Base-by-base conservation (phyloP, 92 coral and sea anemone species). In the Palythoa grandiflora region DNA sequence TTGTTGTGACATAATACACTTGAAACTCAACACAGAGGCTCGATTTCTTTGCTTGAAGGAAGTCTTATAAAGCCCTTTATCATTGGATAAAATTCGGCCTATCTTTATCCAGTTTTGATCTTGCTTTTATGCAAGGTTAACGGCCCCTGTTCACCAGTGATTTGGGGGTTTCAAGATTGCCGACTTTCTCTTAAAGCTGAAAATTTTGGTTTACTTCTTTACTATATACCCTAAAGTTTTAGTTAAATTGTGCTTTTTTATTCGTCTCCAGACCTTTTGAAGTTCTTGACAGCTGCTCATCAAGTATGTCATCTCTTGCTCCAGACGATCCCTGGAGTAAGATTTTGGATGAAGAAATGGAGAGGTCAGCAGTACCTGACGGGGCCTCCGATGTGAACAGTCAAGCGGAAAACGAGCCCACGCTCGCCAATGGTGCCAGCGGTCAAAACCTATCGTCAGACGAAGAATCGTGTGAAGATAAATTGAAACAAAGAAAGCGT, bases 291-390 rank as follows among this genome's bases (percentile, higher is more conserved):
- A 81, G 86, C 38, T 53, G 53, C 20, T 65, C 86, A 7, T 81
- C 86, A 8, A 81, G 86, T 52, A 9, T 81, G 60, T 65, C 75
- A 2, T 81, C 86, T 47, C 40, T 81, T 21, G 59, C 11, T 48
- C 61, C 36, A 9, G 86, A 81, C 28, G 86, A 81, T 6, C 86
- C 86, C 8, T 81, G 86, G 86, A 81, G 86, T 51, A 81, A 81
- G n/a, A 38, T 48, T 14, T 61, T 81, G 75, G 86, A 81, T 57
- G 86, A 81, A 20, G 60, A 66, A 48, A 65, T 81, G 86, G 86
- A 66, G 75, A 71, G 86, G 59, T 28, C 73, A 66, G 86, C 86
- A 6, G 60, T 47, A 66, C 86, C 86, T 54, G 86, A 81, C 54
- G 75, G 86, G 19, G 86, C 86, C 61, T 81, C 86, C 20, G 86